A percentile compares a stretch with the other conserved stretches of the same genome.
Evolutionary conservation across 23 tunicate genomes (phyloP).

Genomic region (Diplosoma virens): DNA sequence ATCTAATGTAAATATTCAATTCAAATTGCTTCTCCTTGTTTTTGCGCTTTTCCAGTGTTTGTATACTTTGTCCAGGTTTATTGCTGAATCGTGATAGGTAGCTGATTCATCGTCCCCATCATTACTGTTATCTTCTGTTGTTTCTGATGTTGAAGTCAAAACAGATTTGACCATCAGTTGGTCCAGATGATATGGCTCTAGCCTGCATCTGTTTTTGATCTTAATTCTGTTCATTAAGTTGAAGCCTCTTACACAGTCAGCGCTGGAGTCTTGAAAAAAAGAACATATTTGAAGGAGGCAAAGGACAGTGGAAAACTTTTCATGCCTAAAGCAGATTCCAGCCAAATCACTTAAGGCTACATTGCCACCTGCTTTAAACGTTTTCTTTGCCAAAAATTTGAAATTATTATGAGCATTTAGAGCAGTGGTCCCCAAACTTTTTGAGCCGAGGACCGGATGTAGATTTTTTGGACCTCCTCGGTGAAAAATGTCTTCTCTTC

Average conservation of each 20-base stretch:
- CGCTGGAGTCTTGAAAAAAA: conserved; percentile 28
- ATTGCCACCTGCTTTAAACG: conserved; percentile 38
- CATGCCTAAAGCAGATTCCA: conserved; percentile 31
- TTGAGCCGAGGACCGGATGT: no score
- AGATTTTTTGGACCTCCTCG: no score
- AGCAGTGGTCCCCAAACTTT: no score
- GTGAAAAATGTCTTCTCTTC: no score
- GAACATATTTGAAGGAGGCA: conserved; percentile 23
- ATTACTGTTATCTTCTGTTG: conserved; percentile 4
- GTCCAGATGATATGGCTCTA: conserved; percentile 40
- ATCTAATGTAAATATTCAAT: conserved; percentile 13
- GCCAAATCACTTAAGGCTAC: conserved; percentile 47
- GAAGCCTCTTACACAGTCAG: conserved; percentile 29
- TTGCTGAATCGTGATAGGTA: no score
- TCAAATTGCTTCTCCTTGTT: conserved; percentile 37
- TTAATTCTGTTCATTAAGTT: conserved; percentile 28
- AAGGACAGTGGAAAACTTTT: conserved; percentile 12
- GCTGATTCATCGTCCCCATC: no score
- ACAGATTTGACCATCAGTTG: conserved; percentile 39
- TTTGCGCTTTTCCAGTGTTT: conserved; percentile 42
- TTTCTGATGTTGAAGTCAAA: conserved; percentile 21
- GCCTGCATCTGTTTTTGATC: conserved; percentile 21
- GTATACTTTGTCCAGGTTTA: conserved; percentile 26
- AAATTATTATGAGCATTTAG: conserved; percentile 29
- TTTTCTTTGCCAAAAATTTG: conserved; percentile 47